Evolutionary conservation across 1,140 invertebrate species (phyloP), one percentile per base, ranked within the genome.

Genomic region (Pteromalus puparum): DNA sequence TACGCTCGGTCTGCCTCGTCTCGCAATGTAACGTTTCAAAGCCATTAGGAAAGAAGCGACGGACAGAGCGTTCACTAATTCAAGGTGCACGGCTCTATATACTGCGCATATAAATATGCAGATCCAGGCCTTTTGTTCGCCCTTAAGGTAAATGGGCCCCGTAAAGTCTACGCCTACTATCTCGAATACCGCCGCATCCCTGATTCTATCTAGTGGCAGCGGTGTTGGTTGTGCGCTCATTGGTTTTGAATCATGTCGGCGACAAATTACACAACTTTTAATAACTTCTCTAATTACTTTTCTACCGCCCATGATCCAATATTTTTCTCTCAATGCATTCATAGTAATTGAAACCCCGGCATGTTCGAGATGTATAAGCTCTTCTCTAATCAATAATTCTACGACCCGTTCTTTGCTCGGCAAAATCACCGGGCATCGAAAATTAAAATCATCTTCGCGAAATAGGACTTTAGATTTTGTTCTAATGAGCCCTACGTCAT

Each of bases 91-190:
- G 2, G 86, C 88, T 61, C 87, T 67, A 48, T 88, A 90, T 1
- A 89, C 87, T 2, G 87, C 85, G 82, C 90, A 90, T 0, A 88
- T 92, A 82, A 89, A 91, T 12, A 93, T 2, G 13, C 85, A 85
- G 10, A 92, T 87, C 87, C 89, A 93, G 1, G 82, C 81, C 79
- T 91, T 91, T 65, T n/a, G n/a, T 83, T 34, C 6, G n/a, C 46
- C 81, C 46, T 46, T 48, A 90, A 75, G n/a, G 74, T 74, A 85
- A n/a, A 90, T 1, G 13, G 87, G 86, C 24, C 86, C 89, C n/a
- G 88, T 87, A 10, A 88, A 89, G 83, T 89, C 88, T 15, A 89
- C 82, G 0, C 87, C 87, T 1, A 83, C 82, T 1, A 88, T 76
- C 81, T 88, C 86, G 78, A 89, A 90, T 28, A 86, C 73, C n/a